Evolutionary conservation across 2,797 vertebrate genomes (phyloP).

Genomic region (Tympanoctomys barrerae): DNA sequence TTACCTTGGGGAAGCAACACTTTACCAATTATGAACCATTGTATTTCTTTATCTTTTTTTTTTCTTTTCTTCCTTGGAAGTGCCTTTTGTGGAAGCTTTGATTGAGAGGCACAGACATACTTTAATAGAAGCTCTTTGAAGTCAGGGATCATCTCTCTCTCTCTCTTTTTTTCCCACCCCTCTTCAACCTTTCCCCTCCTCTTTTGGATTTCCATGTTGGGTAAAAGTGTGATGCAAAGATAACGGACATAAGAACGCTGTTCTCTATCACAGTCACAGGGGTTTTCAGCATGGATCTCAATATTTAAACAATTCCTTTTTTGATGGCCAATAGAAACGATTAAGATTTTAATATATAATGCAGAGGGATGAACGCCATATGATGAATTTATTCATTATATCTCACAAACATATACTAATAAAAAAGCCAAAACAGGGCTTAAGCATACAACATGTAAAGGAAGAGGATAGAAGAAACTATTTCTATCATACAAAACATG

Average conservation of each 20-base stretch:
- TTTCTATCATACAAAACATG: background rate
- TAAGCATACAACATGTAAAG: background rate
- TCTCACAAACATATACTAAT: background rate
- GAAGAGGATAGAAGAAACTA: background rate
- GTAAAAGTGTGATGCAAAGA: background rate
- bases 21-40: background rate
- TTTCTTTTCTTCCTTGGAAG: background rate
- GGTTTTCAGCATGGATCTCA: background rate
- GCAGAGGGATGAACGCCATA: too few species aligned
- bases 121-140: background rate
- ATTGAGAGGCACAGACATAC: background rate
- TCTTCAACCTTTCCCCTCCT: background rate
- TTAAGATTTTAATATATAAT: background rate
- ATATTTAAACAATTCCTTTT: background rate
- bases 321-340: background rate
- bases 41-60: conserved; percentile 34
- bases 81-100: background rate
- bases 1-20: background rate
- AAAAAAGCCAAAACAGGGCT: background rate
- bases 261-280: background rate
- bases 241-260: background rate
- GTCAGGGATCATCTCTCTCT: background rate
- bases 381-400: background rate
- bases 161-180: background rate
- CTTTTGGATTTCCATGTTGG: background rate